Evolutionary conservation across 2,113 vertebrate genomes (phyloP), one percentile per base, ranked within the genome.

Genomic region (Ivindomyrus marchei): DNA sequence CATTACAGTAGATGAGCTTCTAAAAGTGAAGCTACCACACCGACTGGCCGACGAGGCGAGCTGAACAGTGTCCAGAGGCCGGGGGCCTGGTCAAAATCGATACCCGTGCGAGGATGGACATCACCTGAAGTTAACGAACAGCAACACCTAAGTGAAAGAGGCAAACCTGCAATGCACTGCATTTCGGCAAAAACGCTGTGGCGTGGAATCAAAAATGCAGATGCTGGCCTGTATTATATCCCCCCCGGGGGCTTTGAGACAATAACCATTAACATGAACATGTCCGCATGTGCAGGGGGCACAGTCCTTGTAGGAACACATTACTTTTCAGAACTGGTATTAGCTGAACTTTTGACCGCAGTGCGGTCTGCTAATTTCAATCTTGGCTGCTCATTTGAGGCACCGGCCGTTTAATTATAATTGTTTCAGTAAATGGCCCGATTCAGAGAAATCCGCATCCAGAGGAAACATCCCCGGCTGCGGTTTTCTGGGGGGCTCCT

Each of bases 331-430:
- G 56, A 0, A 88, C 92, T 87, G 92, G 92, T 92, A 94, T 92
- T 94, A 88, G 84, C 86, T 95, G 95, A 96, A 95, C 94, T 94
- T 70, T 49, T 95, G 94, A 95, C 95, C 95, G 93, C 89, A 87
- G 88, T 91, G 42, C 17, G 62, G 56, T 85, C 77, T 21, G 27
- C 52, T 58, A 39, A 83, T 89, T 87, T 77, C 53, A 84, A 66
- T 90, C 66, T 84, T 13, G 52, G 74, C 52, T 50, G 74, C 50
- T 83, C 89, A 91, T 80, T 91, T 89, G 52, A 88, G 49, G 90
- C n/a, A 45, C 85, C 15, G 77, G 85, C 70, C 87, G 49, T 89
- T 88, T 88, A 89, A 89, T 84, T 88, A 70, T 83, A 91, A 91
- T 80, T 74, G 85, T 31, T 66, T 84, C 50, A 50, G 74, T 66